phyloP scores from a whole-genome alignment of 2,113 vertebrate genomes.

The Nothoprocta pentlandii region DNA sequence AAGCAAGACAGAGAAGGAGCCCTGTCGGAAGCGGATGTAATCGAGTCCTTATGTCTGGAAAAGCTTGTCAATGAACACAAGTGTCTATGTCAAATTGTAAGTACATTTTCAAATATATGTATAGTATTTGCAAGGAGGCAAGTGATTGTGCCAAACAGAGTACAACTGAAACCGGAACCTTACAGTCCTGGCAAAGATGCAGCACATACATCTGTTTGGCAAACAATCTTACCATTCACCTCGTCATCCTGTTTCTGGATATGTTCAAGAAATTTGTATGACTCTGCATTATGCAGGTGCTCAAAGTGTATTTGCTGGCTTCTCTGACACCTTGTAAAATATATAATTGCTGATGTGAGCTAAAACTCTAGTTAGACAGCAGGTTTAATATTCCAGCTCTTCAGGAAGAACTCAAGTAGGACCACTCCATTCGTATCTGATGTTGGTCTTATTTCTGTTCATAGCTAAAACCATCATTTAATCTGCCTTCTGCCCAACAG shows the following conservation, averaged over 20 bases:
- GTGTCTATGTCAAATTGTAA: slow-evolving; percentile 95
- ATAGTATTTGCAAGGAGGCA: neutral
- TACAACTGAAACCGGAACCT: neutral
- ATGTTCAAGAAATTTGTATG: neutral
- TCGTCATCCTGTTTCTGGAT: neutral
- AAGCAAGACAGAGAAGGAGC: slow-evolving; percentile 96
- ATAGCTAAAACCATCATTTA: neutral
- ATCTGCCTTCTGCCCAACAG: neutral
- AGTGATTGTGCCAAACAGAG: neutral
- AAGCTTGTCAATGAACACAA: slow-evolving; percentile 95
- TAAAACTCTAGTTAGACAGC: neutral
- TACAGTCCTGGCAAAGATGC: neutral
- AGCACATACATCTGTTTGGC: neutral
- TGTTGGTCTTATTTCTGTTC: neutral
- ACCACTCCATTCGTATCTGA: neutral
- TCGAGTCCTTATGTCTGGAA: slow-evolving; percentile 92
- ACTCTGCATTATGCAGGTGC: neutral
- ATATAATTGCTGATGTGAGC: neutral
- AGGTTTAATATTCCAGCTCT: neutral
- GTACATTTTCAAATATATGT: slow-evolving; percentile 56
- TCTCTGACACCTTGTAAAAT: neutral
- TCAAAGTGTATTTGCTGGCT: neutral
- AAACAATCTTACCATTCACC: neutral
- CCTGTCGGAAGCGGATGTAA: slow-evolving; percentile 91
- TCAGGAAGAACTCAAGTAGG: neutral